phyloP scores from a whole-genome alignment of 2,888 invertebrate species.

The Microplitis manilae region DNA sequence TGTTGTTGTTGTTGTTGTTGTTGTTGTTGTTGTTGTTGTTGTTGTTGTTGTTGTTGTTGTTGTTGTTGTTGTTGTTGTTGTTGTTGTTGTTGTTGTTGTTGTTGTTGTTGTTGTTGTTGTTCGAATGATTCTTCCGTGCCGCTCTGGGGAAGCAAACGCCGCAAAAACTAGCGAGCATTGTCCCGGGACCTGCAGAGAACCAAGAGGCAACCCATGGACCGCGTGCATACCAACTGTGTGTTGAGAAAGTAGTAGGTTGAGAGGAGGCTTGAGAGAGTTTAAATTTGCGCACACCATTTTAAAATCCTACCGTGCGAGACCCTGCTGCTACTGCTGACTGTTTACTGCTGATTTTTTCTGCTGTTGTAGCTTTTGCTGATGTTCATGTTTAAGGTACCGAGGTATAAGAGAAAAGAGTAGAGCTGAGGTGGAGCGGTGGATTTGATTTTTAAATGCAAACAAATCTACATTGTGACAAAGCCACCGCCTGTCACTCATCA shows the following conservation, averaged over 20 bases:
- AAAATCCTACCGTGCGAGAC: slow-evolving; percentile 52
- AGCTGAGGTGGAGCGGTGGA: slow-evolving; percentile 49
- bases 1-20: background rate
- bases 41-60: slow-evolving; percentile 1
- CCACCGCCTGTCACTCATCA: slow-evolving; percentile 62
- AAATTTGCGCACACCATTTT: slow-evolving; percentile 33
- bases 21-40: background rate
- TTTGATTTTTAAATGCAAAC: slow-evolving; percentile 72
- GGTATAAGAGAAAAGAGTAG: slow-evolving; percentile 26
- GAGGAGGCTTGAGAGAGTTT: slow-evolving; percentile 24
- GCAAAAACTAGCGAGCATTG: slow-evolving; percentile 70
- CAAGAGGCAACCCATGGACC: slow-evolving; percentile 41
- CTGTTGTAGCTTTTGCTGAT: slow-evolving; percentile 40
- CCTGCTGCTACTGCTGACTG: slow-evolving; percentile 31
- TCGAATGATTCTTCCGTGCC: slow-evolving; percentile 34
- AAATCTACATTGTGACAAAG: slow-evolving; percentile 71
- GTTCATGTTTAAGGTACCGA: background rate
- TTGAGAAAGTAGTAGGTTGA: slow-evolving; percentile 24
- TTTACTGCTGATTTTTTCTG: slow-evolving; percentile 14
- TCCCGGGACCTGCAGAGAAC: slow-evolving; percentile 52
- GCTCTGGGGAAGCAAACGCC: slow-evolving; percentile 62
- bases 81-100: background rate
- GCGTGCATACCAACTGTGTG: slow-evolving; percentile 63
- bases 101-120: background rate
- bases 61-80: background rate